phyloP scores from a whole-genome alignment of 2,888 invertebrate genomes.

The Therioaphis trifolii region DNA sequence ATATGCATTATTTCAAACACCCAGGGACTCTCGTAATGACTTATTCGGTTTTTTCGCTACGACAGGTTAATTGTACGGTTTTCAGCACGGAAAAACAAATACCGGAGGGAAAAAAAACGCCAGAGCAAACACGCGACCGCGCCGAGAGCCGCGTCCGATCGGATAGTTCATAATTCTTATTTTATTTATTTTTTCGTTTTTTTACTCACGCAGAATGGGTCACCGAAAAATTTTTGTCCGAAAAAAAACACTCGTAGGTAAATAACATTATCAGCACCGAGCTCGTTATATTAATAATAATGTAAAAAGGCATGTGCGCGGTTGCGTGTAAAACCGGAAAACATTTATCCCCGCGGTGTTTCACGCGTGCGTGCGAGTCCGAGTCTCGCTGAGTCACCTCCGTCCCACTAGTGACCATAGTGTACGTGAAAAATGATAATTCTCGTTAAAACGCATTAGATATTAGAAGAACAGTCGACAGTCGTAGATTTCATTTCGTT shows the following conservation, averaged over 20 bases:
- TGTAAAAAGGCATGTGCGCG: no score
- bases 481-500: no score
- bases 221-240: not conserved
- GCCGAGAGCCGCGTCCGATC: slow-evolving; percentile 43
- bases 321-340: no score
- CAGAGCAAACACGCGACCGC: slow-evolving; percentile 37
- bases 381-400: no score
- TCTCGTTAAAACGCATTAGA: no score
- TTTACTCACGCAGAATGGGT: not conserved
- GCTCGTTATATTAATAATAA: not conserved
- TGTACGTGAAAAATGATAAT: no score
- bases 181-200: slow-evolving; percentile 18
- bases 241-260: not conserved
- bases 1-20: slow-evolving; percentile 20
- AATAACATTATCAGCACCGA: not conserved
- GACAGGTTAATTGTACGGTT: slow-evolving; percentile 58
- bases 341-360: no score
- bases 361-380: no score
- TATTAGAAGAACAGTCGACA: no score
- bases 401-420: no score
- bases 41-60: slow-evolving; percentile 50
- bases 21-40: slow-evolving; percentile 45
- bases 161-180: slow-evolving; percentile 12
- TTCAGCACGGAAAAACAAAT: slow-evolving; percentile 51
- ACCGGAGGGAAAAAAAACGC: slow-evolving; percentile 26